These are phyloP conservation scores for Taeniopygia guttata DNA, from an alignment of 2,797 vertebrate species.

Conservation along the genomic window DNA sequence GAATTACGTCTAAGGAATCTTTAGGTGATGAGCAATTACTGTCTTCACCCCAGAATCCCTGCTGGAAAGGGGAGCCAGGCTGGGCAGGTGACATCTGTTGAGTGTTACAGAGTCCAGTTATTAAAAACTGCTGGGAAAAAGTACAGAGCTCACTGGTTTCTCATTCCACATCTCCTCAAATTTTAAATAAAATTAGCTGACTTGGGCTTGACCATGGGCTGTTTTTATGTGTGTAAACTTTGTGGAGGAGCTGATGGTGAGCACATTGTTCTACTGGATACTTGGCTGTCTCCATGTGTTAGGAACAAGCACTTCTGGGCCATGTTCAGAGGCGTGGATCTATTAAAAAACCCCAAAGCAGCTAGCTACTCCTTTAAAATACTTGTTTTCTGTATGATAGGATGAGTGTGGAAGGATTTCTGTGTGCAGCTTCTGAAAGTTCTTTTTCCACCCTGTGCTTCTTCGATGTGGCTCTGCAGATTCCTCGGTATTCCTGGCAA, in stretches of 20 bases:
- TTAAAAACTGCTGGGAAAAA: background rate
- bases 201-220: background rate
- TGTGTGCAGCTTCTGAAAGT: background rate
- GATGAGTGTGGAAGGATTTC: background rate
- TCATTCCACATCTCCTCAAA: background rate
- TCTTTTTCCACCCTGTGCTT: background rate
- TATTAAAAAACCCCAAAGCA: background rate
- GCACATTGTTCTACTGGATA: background rate
- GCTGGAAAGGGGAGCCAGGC: rapidly evolving
- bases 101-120: background rate
- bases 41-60: background rate
- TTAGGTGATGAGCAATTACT: background rate
- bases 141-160: background rate
- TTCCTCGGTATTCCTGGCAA: background rate
- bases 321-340: background rate
- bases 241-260: background rate
- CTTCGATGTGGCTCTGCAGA: background rate
- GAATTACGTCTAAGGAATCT: background rate
- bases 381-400: background rate
- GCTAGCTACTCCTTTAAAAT: background rate
- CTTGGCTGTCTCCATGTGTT: background rate
- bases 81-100: background rate
- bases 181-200: background rate
- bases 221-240: background rate
- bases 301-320: background rate